Percentiles rank a stretch among this genome's conserved stretches.
Evolutionary conservation across 2,113 vertebrate genomes (phyloP).

Genomic region (Rallus limicola): DNA sequence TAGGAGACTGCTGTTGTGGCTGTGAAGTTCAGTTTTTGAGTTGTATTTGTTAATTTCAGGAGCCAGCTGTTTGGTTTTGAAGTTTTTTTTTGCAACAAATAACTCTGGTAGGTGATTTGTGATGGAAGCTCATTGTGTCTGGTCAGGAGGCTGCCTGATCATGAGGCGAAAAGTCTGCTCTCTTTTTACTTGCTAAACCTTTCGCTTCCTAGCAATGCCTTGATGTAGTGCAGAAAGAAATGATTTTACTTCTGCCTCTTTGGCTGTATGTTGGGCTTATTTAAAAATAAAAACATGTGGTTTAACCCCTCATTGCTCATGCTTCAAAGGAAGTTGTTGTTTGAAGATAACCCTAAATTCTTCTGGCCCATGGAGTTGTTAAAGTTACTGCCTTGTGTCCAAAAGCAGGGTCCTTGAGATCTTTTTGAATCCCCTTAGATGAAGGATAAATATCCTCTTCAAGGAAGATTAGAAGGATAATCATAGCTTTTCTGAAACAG

Average conservation of each 20-base stretch:
- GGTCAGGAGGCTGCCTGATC: neutral
- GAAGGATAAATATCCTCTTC: conserved; percentile 4
- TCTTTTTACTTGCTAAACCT: neutral
- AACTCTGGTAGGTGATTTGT: neutral
- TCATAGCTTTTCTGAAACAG: conserved; percentile 19
- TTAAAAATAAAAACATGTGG: neutral
- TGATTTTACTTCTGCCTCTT: neutral
- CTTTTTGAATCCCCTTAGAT: neutral
- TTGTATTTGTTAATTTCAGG: neutral
- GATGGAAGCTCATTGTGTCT: neutral
- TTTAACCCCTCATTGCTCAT: neutral
- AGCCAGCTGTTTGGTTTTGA: neutral
- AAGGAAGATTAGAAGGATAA: conserved; percentile 41
- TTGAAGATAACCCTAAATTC: neutral
- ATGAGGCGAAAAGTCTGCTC: neutral
- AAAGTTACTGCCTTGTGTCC: neutral
- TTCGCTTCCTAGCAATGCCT: neutral
- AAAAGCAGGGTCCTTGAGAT: neutral
- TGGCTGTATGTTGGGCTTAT: neutral
- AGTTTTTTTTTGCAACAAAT: neutral
- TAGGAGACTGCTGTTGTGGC: neutral
- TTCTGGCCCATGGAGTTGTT: neutral
- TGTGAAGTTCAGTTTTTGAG: neutral
- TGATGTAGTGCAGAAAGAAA: neutral
- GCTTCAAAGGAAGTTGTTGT: neutral